phyloP scores from a whole-genome alignment of 2,797 vertebrate species.

The Cygnus olor region DNA sequence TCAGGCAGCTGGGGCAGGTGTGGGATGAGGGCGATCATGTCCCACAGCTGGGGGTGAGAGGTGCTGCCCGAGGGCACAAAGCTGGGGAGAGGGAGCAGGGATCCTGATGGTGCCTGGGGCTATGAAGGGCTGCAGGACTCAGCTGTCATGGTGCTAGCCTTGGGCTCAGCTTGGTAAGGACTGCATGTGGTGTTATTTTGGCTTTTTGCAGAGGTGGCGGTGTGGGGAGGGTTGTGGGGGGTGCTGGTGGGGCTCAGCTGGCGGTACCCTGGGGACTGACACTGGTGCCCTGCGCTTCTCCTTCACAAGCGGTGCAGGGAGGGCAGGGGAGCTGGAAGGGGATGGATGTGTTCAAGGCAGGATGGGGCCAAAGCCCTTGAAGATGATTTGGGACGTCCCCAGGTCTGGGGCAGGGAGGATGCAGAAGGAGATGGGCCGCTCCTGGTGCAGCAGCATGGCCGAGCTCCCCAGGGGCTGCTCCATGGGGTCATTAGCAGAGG shows the following conservation, averaged over 20 bases:
- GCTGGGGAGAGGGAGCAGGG: not conserved
- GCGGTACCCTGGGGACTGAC: not conserved
- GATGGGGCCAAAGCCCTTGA: not conserved
- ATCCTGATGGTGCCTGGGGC: not conserved
- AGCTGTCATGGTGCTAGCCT: too few species aligned
- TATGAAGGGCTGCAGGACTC: not conserved
- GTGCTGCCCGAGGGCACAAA: not conserved
- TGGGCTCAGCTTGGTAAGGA: not conserved
- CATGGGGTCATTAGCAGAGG: too few species aligned
- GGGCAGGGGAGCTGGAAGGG: not conserved
- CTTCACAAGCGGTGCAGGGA: not conserved
- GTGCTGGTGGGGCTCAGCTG: not conserved
- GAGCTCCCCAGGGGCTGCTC: not conserved
- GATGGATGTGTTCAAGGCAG: not conserved
- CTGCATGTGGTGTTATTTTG: not conserved
- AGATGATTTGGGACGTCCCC: not conserved
- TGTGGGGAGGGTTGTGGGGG: too few species aligned
- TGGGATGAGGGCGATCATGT: not conserved
- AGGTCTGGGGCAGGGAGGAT: not conserved
- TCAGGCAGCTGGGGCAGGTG: not conserved
- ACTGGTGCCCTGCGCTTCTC: too few species aligned
- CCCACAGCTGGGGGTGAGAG: not conserved
- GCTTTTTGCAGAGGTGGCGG: not conserved
- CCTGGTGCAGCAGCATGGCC: fast-evolving
- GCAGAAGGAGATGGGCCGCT: not conserved